A percentile compares a stretch with the other conserved stretches of the same genome.
Evolutionary conservation across 64 coral and sea anemone genomes (phyloP).

Genomic region (Exaiptasia diaphana): DNA sequence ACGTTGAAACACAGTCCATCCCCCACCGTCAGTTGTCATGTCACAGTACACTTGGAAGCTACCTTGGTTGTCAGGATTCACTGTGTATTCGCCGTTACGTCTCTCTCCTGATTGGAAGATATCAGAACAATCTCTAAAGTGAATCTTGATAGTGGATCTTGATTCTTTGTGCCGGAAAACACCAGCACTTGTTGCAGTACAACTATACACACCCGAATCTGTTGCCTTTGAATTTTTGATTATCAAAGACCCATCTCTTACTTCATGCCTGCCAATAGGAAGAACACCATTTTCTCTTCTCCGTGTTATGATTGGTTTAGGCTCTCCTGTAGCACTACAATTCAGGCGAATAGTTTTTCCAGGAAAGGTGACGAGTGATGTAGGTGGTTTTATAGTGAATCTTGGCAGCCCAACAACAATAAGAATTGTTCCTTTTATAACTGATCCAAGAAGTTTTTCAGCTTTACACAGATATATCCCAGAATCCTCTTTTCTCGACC

Average conservation of each 20-base stretch:
- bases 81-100: no score
- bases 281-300: background rate
- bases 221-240: background rate
- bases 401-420: background rate
- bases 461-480: conserved; percentile 33
- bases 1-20: no score
- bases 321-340: conserved; percentile 55
- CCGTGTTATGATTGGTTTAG: conserved; percentile 45
- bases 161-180: no score
- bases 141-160: no score
- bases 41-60: no score
- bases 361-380: background rate
- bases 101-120: no score
- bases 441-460: conserved; percentile 35
- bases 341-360: background rate
- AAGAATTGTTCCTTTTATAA: background rate
- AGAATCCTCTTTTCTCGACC: background rate
- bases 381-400: conserved; percentile 30
- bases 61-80: no score
- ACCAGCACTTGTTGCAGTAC: conserved; percentile 20
- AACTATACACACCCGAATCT: conserved; percentile 53
- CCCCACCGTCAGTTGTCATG: no score
- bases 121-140: no score
- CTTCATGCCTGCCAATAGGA: conserved; percentile 6
- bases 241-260: background rate